A percentile compares a stretch with the other conserved stretches of the same genome.
phyloP scores from a whole-genome alignment of 2,888 invertebrate genomes.

The Hedya salicella region DNA sequence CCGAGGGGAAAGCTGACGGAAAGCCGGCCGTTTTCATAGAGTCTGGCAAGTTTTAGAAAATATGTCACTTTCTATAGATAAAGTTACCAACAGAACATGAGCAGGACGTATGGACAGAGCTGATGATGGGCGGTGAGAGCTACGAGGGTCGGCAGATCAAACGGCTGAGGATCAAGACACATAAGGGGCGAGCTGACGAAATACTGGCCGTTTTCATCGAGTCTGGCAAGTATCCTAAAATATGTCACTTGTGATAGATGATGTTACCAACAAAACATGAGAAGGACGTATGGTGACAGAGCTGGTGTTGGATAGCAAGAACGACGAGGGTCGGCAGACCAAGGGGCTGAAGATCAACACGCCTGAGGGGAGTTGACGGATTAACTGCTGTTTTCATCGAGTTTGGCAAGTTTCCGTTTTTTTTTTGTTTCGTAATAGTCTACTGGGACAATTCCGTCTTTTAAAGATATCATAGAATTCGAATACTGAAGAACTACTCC shows the following conservation, averaged over 20 bases:
- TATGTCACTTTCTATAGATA: conserved; percentile 67
- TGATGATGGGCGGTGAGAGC: conserved; percentile 82
- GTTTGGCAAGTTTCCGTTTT: not conserved
- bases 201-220: conserved; percentile 84
- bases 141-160: conserved; percentile 86
- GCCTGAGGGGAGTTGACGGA: conserved; percentile 61
- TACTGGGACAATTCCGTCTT: no score
- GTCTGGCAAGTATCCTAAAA: not conserved
- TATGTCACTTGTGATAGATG: conserved; percentile 68
- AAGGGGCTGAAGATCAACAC: conserved; percentile 83
- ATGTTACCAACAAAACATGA: conserved; percentile 82
- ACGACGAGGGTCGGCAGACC: conserved; percentile 86
- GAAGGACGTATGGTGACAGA: conserved; percentile 63
- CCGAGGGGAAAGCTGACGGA: conserved; percentile 60
- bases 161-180: conserved; percentile 82
- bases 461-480: no score
- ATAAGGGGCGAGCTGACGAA: conserved; percentile 60
- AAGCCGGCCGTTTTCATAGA: conserved; percentile 84
- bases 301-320: conserved; percentile 81
- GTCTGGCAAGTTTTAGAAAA: not conserved
- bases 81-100: conserved; percentile 82
- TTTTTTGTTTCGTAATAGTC: no score
- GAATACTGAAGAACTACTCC: no score
- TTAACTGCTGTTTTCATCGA: conserved; percentile 84
- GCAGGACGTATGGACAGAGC: conserved; percentile 63